phyloP scores from a whole-genome alignment of 1,140 invertebrate species.

The Batillaria attramentaria region DNA sequence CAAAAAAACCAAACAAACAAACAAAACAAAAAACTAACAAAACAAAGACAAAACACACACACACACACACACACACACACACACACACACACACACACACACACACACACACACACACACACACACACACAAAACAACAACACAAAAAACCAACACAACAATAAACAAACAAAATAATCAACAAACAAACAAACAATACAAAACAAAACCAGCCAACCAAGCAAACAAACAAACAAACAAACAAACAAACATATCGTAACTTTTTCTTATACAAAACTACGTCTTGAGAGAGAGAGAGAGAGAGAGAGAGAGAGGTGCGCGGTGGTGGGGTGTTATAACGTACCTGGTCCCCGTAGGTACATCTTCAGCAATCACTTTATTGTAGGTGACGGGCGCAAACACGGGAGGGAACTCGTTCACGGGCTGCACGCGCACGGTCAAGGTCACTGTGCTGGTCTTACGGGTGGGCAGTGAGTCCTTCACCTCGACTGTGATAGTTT shows the following conservation, averaged over 20 bases:
- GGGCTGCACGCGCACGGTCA: slow-evolving; percentile 38
- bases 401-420: slow-evolving; percentile 46
- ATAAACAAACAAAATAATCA: too few species aligned
- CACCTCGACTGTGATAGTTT: slow-evolving; percentile 36
- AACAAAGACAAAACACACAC: background rate
- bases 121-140: background rate
- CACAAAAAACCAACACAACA: background rate
- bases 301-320: too few species aligned
- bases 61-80: slow-evolving; percentile 6
- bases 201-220: too few species aligned
- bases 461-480: slow-evolving; percentile 32
- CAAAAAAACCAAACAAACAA: background rate
- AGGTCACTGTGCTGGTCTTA: slow-evolving; percentile 28
- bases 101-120: background rate
- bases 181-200: background rate
- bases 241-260: too few species aligned
- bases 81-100: background rate
- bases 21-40: background rate
- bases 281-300: too few species aligned
- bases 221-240: too few species aligned
- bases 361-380: slow-evolving; percentile 34
- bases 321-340: too few species aligned
- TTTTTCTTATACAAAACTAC: too few species aligned
- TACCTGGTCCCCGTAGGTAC: slow-evolving; percentile 7
- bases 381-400: slow-evolving; percentile 40